These are phyloP conservation scores for Helostoma temminkii DNA, from an alignment of 2,797 vertebrate genomes.

Conservation along the genomic window DNA sequence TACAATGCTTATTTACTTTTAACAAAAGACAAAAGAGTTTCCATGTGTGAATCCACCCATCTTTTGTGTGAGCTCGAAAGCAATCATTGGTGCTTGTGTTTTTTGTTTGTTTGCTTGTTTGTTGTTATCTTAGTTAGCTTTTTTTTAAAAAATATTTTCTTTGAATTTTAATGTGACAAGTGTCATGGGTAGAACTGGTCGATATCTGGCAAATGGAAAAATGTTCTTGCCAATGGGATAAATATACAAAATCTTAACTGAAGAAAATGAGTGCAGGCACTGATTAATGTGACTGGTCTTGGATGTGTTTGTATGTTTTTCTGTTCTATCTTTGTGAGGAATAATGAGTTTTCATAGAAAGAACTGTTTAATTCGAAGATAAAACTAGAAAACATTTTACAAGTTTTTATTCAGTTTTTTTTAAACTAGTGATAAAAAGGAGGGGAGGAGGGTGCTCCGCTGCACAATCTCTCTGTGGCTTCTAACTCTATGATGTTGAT, in stretches of 20 bases:
- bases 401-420: too few relatives aligned
- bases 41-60: slow-evolving; percentile 5
- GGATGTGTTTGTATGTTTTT: slow-evolving; percentile 8
- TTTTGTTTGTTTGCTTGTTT: too few relatives aligned
- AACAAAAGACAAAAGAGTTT: neutral
- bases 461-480: neutral
- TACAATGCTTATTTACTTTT: slow-evolving; percentile 2
- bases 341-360: neutral
- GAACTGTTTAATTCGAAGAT: neutral
- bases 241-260: slow-evolving; percentile 6
- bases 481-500: neutral
- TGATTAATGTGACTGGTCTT: slow-evolving; percentile 33
- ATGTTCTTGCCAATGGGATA: too few relatives aligned
- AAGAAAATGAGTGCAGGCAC: slow-evolving; percentile 11
- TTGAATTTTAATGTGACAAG: slow-evolving; percentile 5
- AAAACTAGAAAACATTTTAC: neutral
- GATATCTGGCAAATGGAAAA: neutral
- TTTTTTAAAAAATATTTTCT: too few relatives aligned
- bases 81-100: too few relatives aligned
- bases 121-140: too few relatives aligned
- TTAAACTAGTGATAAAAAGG: too few relatives aligned
- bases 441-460: too few relatives aligned
- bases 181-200: slow-evolving; percentile 8
- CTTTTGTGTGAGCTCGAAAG: too few relatives aligned
- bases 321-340: neutral